Conservation (phyloP, 37 sponge, comb jelly and placozoan genomes). For the Petrosia ficiformis region DNA sequence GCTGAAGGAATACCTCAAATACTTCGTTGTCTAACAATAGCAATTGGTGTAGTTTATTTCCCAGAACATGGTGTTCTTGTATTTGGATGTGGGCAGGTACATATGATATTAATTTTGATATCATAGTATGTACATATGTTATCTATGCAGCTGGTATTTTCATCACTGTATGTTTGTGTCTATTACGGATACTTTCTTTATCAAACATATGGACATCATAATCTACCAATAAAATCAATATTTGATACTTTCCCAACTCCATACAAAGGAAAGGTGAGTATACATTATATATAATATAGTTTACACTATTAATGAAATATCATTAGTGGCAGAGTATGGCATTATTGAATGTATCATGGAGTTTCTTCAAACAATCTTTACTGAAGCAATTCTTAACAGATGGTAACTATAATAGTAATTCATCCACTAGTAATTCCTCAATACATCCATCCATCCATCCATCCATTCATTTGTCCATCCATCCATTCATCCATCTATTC, state of each 20-base stretch:
- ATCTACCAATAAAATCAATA: conserved; percentile 49
- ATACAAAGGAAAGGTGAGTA: background rate
- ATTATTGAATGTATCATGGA: conserved; percentile 46
- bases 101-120: background rate
- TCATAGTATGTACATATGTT: conserved; percentile 23
- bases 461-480: too few relatives aligned
- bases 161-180: conserved; percentile 47
- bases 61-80: conserved; percentile 57
- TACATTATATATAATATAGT: background rate
- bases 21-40: conserved; percentile 37
- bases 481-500: too few relatives aligned
- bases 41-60: conserved; percentile 27
- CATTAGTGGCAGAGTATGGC: background rate
- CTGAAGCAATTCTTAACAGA: conserved; percentile 94
- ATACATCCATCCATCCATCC: too few relatives aligned
- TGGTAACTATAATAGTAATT: conserved; percentile 24
- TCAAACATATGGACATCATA: background rate
- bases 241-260: conserved; percentile 37
- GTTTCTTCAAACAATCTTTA: conserved; percentile 86
- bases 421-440: background rate
- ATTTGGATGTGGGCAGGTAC: conserved; percentile 62
- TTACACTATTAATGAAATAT: background rate
- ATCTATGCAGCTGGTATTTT: conserved; percentile 50
- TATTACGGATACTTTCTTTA: conserved; percentile 65
- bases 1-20: conserved; percentile 70